Evolutionary conservation across 2,797 vertebrate species (phyloP).

Genomic region (Falco biarmicus): DNA sequence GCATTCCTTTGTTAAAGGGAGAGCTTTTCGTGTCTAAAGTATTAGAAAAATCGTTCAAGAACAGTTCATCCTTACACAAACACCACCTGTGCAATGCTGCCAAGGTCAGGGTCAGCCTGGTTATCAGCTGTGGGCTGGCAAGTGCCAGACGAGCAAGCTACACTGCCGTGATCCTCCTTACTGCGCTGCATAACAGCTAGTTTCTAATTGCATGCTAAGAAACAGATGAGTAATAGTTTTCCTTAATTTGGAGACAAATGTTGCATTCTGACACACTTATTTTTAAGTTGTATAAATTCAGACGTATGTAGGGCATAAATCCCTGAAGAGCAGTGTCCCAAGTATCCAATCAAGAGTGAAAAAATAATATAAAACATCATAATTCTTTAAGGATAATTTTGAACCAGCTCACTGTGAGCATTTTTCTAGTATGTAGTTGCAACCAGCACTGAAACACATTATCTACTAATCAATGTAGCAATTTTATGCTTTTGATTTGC

Average conservation of each 20-base stretch:
- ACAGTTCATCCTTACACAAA: constrained; percentile 28
- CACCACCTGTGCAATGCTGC: constrained; percentile 1
- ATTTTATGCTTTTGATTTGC: constrained; percentile 20
- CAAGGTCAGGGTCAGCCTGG: constrained; percentile 62
- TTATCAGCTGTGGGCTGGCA: constrained; percentile 29
- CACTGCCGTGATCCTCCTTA: constrained; percentile 13
- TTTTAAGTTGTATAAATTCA: constrained; percentile 39
- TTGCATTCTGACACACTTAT: constrained; percentile 35
- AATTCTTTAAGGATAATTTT: constrained; percentile 5
- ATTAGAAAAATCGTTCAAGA: constrained; percentile 40
- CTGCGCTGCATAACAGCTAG: background rate
- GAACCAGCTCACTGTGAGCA: background rate
- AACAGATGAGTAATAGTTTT: constrained; percentile 35
- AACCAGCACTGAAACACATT: constrained; percentile 16
- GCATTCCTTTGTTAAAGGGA: background rate
- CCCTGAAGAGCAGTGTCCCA: constrained; percentile 27
- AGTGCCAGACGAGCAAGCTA: constrained; percentile 30
- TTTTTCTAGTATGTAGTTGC: constrained; percentile 14
- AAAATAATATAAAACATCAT: constrained; percentile 29
- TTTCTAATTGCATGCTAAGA: constrained; percentile 47
- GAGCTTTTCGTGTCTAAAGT: background rate
- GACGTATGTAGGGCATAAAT: constrained; percentile 5
- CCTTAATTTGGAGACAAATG: constrained; percentile 11
- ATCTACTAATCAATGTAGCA: constrained; percentile 12
- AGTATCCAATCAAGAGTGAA: background rate